Base-by-base conservation (phyloP, 64 coral and sea anemone genomes). In the Montipora efflorescens region DNA sequence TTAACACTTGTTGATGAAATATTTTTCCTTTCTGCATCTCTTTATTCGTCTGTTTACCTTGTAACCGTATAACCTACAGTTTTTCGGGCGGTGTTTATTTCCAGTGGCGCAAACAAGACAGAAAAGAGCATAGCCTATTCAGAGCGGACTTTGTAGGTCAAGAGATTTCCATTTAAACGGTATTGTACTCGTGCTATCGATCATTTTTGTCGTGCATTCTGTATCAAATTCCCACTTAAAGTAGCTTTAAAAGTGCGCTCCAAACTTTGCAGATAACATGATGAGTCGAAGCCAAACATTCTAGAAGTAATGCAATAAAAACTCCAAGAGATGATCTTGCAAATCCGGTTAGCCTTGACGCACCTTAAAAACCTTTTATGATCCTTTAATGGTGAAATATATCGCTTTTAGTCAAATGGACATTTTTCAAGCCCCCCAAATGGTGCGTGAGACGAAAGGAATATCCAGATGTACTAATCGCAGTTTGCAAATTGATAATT, bases 1-100 rank as follows among this genome's bases (percentile, higher is more conserved):
- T 12, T 80, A 21, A 57, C 9, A 19, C 19, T 1, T 9, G n/a
- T 7, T 22, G 78, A 11, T 22, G 8, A 2, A 8, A 9, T 28
- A 11, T 23, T 80, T 58, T 55, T 18, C 51, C 78, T 80, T 80
- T 80, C 78, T 58, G 4, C 78, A 57, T 80, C 78, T 55, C 50
- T 19, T 80, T 80, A 80, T 23, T 57, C 10, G 16, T 7, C 4
- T 59, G 77, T 80, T 80, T 58, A 58, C 47, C 19, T 16, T 18
- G 78, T 80, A 58, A 80, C 68, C 7, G 20, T 25, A 74, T 18
- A 11, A 11, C 53, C 1, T 12, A 64, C 61, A 3, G 9, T 64
- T 15, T 64, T 14, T 12, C 13, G 61, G 61, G 3, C 61, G 14
- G 61, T 64, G 61, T 15, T 23, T 23, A 71, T 71, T 20, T 23